Conservation (phyloP, 1,140 invertebrate species). For the Sipha flava region DNA sequence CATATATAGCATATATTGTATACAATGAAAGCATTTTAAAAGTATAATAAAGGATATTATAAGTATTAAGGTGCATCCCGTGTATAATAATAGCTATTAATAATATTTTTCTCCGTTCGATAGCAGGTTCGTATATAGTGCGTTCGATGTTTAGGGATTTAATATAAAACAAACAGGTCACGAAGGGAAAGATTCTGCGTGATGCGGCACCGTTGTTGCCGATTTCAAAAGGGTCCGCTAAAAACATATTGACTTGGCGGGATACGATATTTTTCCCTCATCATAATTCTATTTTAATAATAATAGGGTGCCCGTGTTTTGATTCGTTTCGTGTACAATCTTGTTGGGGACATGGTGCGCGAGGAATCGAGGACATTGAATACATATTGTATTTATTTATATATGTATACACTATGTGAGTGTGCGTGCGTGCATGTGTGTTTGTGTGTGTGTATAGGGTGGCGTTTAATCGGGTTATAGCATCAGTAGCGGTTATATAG, state of each 20-base stretch:
- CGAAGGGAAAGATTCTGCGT: background rate
- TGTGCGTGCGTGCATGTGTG: background rate
- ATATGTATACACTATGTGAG: background rate
- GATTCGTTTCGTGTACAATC: background rate
- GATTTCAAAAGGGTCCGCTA: slow-evolving; percentile 8
- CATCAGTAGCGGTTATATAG: background rate
- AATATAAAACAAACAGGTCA: background rate
- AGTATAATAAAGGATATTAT: background rate
- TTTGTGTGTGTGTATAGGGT: background rate
- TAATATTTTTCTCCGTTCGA: background rate
- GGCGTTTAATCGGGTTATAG: slow-evolving; percentile 13
- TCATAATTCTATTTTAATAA: slow-evolving; percentile 27
- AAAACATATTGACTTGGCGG: slow-evolving; percentile 21
- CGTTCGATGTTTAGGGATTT: background rate
- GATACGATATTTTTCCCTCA: background rate
- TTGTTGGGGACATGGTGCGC: background rate
- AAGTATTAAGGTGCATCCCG: background rate
- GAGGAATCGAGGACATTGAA: no score
- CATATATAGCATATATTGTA: no score
- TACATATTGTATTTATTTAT: no score
- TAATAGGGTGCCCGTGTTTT: slow-evolving; percentile 8
- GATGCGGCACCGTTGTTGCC: background rate
- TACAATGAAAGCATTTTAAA: background rate
- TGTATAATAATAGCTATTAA: background rate
- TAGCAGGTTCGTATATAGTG: no score